Conservation (phyloP, 2,888 invertebrate species). For the Branchipolynoe longqiensis region DNA sequence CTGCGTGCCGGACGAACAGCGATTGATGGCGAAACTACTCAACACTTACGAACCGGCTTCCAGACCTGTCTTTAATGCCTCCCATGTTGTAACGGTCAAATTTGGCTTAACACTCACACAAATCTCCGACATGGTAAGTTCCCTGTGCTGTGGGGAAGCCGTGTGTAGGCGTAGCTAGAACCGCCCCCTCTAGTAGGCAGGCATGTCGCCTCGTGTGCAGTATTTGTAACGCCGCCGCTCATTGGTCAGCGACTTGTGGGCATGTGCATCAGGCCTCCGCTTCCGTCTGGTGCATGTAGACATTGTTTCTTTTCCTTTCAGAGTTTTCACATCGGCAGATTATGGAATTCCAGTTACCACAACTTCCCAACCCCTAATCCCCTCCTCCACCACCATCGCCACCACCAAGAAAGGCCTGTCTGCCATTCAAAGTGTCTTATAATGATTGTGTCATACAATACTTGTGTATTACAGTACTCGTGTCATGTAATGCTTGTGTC, state of each 20-base stretch:
- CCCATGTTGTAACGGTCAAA: constrained; percentile 76
- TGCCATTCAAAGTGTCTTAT: too few species aligned
- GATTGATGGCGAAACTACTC: constrained; percentile 75
- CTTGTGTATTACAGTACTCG: too few species aligned
- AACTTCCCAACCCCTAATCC: too few species aligned
- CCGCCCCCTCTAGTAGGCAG: neutral
- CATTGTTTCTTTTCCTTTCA: too few species aligned
- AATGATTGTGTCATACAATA: too few species aligned
- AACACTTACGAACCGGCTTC: constrained; percentile 77
- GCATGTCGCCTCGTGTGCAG: neutral
- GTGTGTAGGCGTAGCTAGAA: neutral
- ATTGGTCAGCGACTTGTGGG: neutral
- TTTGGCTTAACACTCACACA: constrained; percentile 80
- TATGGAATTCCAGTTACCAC: too few species aligned
- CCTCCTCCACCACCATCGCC: too few species aligned
- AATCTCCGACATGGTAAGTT: constrained; percentile 80
- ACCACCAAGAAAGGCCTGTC: too few species aligned
- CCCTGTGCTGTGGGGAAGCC: neutral
- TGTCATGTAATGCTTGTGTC: too few species aligned
- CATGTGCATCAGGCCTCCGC: too few species aligned
- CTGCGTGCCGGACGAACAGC: constrained; percentile 78
- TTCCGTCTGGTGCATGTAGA: too few species aligned
- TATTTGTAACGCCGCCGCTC: neutral
- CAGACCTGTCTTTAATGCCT: constrained; percentile 80
- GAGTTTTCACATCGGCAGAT: too few species aligned